Conservation (phyloP, 1,140 invertebrate genomes). For the Brachionus rotundiformis region DNA sequence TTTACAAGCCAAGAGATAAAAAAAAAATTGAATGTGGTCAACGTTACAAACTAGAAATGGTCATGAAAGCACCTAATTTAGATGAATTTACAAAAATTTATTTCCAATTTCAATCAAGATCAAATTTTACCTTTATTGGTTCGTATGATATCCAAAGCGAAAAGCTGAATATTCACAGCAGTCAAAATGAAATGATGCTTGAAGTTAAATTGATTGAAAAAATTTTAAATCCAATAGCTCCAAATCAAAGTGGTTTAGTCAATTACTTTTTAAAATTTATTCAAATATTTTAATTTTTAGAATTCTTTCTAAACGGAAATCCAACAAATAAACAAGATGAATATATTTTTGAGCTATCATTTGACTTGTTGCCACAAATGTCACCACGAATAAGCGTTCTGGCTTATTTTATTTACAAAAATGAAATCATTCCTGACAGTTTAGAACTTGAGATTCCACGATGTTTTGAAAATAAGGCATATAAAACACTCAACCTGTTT, state of each 20-base stretch:
- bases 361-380: slow-evolving; percentile 9
- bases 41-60: background rate
- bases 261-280: no score
- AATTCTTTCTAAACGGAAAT: background rate
- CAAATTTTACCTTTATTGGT: background rate
- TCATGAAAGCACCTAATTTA: background rate
- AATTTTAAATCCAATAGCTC: background rate
- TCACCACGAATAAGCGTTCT: background rate
- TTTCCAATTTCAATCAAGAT: slow-evolving; percentile 18
- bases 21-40: background rate
- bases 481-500: no score
- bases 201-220: background rate
- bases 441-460: background rate
- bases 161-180: background rate
- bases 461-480: slow-evolving; percentile 31
- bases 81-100: background rate
- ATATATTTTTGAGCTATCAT: slow-evolving; percentile 6
- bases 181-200: background rate
- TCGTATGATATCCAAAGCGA: background rate
- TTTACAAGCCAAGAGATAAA: background rate
- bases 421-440: slow-evolving; percentile 36
- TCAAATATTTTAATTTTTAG: background rate
- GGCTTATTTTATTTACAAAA: slow-evolving; percentile 9
- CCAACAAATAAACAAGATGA: slow-evolving; percentile 16
- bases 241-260: background rate